Conservation (phyloP, 2,113 vertebrate genomes). For the Copsychus sechellarum region DNA sequence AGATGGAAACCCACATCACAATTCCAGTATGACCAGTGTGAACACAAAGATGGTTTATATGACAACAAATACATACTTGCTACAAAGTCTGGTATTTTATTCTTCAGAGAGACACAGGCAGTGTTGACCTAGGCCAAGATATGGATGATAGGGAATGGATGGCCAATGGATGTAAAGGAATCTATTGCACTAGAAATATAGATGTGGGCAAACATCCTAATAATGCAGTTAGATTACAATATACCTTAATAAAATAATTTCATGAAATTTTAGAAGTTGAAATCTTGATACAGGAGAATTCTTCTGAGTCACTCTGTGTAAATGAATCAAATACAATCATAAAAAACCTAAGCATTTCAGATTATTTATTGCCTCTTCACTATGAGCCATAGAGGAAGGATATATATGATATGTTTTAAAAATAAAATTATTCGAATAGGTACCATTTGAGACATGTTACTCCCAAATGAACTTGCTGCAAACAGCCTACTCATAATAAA, state of each 20-base stretch:
- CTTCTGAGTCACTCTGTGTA: not conserved
- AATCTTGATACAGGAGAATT: not conserved
- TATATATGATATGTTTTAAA: constrained; percentile 1
- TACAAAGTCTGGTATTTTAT: not conserved
- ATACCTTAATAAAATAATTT: not conserved
- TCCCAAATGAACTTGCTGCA: not conserved
- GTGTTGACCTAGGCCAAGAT: not conserved
- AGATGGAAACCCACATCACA: not conserved
- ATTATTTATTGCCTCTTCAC: not conserved
- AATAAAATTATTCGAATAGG: not conserved
- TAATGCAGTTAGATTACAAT: not conserved
- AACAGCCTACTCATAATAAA: not conserved
- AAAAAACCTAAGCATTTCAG: not conserved
- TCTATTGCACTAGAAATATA: not conserved
- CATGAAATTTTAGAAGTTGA: not conserved
- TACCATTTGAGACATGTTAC: not conserved
- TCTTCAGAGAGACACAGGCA: not conserved
- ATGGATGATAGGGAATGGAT: not conserved
- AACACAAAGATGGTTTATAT: not conserved
- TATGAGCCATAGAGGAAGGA: not conserved
- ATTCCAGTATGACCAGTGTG: not conserved
- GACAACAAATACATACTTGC: not conserved
- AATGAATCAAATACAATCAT: not conserved
- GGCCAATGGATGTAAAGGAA: not conserved
- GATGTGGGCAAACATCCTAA: not conserved